phyloP scores from a whole-genome alignment of 1,140 invertebrate genomes.

The Chironomus striatipennis region DNA sequence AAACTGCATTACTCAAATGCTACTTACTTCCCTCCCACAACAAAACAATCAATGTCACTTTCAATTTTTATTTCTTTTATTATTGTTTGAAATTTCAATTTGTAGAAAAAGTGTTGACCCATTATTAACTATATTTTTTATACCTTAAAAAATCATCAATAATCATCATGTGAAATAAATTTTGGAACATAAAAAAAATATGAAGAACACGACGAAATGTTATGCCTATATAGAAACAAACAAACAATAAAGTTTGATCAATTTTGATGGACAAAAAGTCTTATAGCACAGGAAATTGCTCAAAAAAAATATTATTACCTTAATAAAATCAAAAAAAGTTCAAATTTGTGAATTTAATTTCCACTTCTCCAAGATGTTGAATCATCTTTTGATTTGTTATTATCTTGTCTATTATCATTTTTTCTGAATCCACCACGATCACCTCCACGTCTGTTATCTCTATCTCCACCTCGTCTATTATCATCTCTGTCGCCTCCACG shows the following conservation, averaged over 20 bases:
- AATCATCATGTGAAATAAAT: no score
- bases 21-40: not conserved
- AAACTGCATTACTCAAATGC: not conserved
- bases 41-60: not conserved
- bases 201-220: no score
- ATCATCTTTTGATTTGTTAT: not conserved
- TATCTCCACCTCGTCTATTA: constrained; percentile 31
- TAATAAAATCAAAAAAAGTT: not conserved
- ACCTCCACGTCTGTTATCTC: constrained; percentile 33
- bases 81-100: no score
- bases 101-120: not conserved
- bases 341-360: constrained; percentile 25
- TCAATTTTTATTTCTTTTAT: no score
- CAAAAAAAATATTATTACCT: no score
- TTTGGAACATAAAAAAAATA: no score
- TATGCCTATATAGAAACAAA: not conserved
- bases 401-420: constrained; percentile 28
- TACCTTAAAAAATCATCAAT: not conserved
- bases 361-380: constrained; percentile 26
- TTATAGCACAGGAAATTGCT: no score
- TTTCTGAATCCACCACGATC: constrained; percentile 28
- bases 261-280: not conserved
- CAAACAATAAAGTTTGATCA: not conserved
- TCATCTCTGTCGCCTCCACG: constrained; percentile 28
- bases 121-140: not conserved